Evolutionary conservation across 2,113 vertebrate species (phyloP).

Genomic region (Colinus virginianus): DNA sequence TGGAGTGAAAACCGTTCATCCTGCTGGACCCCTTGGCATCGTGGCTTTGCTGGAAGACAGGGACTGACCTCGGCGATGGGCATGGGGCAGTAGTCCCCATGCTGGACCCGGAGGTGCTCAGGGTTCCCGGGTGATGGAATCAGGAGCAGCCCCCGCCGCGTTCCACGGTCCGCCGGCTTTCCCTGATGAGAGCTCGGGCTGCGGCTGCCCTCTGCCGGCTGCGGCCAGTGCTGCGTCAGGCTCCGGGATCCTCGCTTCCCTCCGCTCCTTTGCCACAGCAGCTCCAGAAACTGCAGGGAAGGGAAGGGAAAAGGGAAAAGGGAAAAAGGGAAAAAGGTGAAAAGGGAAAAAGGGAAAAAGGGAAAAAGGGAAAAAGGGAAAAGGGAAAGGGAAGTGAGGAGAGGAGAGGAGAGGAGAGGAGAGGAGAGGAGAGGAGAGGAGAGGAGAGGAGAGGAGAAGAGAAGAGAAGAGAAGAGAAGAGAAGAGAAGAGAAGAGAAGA

Average conservation of each 20-base stretch:
- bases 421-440: too few relatives aligned
- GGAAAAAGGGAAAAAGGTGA: too few relatives aligned
- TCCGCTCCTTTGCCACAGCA: neutral
- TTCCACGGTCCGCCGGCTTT: rapidly evolving
- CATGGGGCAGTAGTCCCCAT: neutral
- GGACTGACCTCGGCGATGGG: rapidly evolving
- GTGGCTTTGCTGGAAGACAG: too few relatives aligned
- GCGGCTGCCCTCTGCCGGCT: conserved; percentile 57
- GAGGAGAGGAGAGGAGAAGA: too few relatives aligned
- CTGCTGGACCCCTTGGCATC: neutral
- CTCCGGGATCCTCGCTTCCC: rapidly evolving
- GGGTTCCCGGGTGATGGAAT: rapidly evolving
- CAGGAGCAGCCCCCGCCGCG: rapidly evolving
- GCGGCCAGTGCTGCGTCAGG: rapidly evolving
- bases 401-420: too few relatives aligned
- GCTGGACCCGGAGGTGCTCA: neutral
- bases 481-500: too few relatives aligned
- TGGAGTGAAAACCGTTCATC: neutral
- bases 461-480: too few relatives aligned
- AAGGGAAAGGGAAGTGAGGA: too few relatives aligned
- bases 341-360: too few relatives aligned
- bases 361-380: too few relatives aligned
- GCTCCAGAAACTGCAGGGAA: too few relatives aligned
- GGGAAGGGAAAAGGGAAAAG: too few relatives aligned
- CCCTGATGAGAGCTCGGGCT: neutral